A percentile compares a stretch with the other conserved stretches of the same genome.
These are phyloP conservation scores for Sorex fumeus DNA, from an alignment of 2,113 vertebrate species.

Conservation along the genomic window DNA sequence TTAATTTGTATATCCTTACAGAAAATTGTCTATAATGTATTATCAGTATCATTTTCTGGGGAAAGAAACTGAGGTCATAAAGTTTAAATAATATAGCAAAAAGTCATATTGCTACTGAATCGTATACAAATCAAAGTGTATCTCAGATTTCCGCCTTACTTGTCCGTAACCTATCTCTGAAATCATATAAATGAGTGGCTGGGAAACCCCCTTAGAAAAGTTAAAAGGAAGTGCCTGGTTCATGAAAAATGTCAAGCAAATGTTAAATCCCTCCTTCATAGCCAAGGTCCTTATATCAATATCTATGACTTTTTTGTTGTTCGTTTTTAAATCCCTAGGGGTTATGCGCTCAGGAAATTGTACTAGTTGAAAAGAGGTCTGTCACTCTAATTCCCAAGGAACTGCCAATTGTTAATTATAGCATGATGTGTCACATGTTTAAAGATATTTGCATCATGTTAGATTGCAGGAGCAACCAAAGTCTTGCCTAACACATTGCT, in stretches of 20 bases:
- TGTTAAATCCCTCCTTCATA: neutral
- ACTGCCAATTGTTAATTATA: neutral
- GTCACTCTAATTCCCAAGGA: slow-evolving; percentile 17
- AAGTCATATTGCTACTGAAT: neutral
- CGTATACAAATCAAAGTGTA: neutral
- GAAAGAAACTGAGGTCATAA: neutral
- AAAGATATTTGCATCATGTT: slow-evolving; percentile 22
- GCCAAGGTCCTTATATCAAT: neutral
- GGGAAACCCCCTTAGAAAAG: neutral
- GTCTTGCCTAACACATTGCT: neutral
- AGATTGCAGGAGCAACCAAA: slow-evolving; percentile 26
- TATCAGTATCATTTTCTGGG: slow-evolving; percentile 1
- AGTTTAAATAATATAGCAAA: slow-evolving; percentile 2
- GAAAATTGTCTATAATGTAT: neutral
- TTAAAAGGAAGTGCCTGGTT: neutral
- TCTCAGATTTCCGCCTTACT: too few relatives aligned
- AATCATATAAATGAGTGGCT: neutral
- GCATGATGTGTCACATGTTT: neutral
- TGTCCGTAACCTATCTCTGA: too few relatives aligned
- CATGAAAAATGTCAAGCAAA: neutral
- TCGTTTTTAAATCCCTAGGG: neutral
- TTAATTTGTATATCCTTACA: neutral
- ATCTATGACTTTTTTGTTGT: neutral
- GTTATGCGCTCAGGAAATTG: neutral
- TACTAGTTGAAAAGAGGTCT: slow-evolving; percentile 10